Conservation (phyloP, 2,888 invertebrate species). For the Lutraria lutraria region DNA sequence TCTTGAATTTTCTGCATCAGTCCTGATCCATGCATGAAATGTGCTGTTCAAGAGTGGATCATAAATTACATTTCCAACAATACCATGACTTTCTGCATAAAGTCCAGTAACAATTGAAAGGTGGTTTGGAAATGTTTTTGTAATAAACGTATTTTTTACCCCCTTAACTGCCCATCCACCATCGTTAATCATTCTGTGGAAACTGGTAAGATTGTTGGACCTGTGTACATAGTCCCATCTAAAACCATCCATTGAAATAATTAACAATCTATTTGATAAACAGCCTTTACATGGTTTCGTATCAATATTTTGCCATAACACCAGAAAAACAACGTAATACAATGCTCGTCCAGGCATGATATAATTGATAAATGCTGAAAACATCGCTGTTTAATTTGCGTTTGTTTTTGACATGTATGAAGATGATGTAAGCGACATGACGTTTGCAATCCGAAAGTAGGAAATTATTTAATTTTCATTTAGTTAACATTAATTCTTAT, state of each 20-base stretch:
- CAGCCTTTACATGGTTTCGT: not conserved
- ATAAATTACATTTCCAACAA: slow-evolving; percentile 90
- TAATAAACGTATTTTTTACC: slow-evolving; percentile 86
- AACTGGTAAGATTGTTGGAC: slow-evolving; percentile 87
- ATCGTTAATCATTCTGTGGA: slow-evolving; percentile 88
- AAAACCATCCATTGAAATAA: slow-evolving; percentile 92
- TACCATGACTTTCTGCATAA: slow-evolving; percentile 91
- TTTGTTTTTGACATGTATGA: not conserved
- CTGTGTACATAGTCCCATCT: slow-evolving; percentile 90
- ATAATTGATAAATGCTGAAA: not conserved
- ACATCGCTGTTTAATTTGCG: not conserved
- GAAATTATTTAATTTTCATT: not conserved
- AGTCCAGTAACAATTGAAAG: slow-evolving; percentile 90
- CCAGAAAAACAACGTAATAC: not conserved
- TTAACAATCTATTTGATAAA: slow-evolving; percentile 83
- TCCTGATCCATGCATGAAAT: slow-evolving; percentile 61
- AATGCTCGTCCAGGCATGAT: not conserved
- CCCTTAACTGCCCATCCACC: slow-evolving; percentile 89
- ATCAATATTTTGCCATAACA: not conserved
- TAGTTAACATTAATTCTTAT: not conserved
- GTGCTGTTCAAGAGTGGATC: slow-evolving; percentile 87
- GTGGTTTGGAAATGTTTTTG: slow-evolving; percentile 93
- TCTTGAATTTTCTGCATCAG: slow-evolving; percentile 83
- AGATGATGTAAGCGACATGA: not conserved
- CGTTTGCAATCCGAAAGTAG: not conserved